A percentile compares a stretch with the other conserved stretches of the same genome.
Evolutionary conservation across 1,140 invertebrate genomes (phyloP).

Genomic region (Drosophila willistoni): DNA sequence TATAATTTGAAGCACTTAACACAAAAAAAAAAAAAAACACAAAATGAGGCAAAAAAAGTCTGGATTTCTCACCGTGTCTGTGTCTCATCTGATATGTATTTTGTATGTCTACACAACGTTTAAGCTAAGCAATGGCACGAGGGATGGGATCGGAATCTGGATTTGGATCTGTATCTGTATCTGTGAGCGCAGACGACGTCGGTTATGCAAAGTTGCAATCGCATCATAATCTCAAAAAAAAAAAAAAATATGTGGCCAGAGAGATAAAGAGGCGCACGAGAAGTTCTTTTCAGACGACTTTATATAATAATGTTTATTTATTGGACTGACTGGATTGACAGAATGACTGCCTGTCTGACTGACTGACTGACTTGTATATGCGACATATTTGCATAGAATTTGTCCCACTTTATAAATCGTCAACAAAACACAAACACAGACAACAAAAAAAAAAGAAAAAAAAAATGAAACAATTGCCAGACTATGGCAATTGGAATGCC

Average conservation of each 20-base stretch:
- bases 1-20: slow-evolving; percentile 80
- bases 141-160: neutral
- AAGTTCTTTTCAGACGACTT: slow-evolving; percentile 61
- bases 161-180: slow-evolving; percentile 1
- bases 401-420: slow-evolving; percentile 66
- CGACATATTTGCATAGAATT: slow-evolving; percentile 68
- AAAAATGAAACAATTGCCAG: slow-evolving; percentile 3
- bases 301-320: slow-evolving; percentile 80
- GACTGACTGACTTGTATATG: slow-evolving; percentile 36
- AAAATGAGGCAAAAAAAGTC: slow-evolving; percentile 40
- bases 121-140: slow-evolving; percentile 31
- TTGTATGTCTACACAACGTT: slow-evolving; percentile 68
- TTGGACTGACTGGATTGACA: slow-evolving; percentile 23
- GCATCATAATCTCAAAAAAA: slow-evolving; percentile 57
- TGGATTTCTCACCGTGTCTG: slow-evolving; percentile 61
- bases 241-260: slow-evolving; percentile 3
- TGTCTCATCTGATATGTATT: slow-evolving; percentile 45
- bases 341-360: neutral
- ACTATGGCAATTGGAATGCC: slow-evolving; percentile 11
- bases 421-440: slow-evolving; percentile 64
- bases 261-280: slow-evolving; percentile 46
- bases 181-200: slow-evolving; percentile 57
- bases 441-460: slow-evolving; percentile 43
- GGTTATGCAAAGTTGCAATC: slow-evolving; percentile 79
- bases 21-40: neutral